phyloP scores from a whole-genome alignment of 2,888 invertebrate species.

The Limnephilus marmoratus region DNA sequence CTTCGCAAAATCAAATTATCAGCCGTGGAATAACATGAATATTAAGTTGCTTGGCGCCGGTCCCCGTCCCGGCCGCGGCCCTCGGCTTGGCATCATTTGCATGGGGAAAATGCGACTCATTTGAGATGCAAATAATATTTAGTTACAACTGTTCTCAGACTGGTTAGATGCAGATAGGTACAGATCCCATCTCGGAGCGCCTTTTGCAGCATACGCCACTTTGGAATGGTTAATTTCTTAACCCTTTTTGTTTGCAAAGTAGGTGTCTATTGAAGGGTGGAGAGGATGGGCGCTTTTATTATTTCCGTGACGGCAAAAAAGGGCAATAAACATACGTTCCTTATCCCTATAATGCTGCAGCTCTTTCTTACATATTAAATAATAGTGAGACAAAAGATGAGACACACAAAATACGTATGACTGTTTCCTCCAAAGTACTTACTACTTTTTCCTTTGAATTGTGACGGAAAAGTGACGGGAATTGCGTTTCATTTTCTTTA shows the following conservation, averaged over 20 bases:
- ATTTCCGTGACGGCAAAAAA: no score
- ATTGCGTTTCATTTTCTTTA: no score
- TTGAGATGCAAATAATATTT: slow-evolving; percentile 50
- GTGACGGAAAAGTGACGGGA: no score
- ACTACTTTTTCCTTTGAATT: no score
- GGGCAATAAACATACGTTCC: no score
- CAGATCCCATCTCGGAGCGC: not conserved
- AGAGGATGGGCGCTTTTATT: not conserved
- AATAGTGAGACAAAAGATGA: no score
- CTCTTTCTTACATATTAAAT: no score
- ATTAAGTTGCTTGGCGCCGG: slow-evolving; percentile 23
- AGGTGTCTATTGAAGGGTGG: not conserved
- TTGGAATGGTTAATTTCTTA: not conserved
- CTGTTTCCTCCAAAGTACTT: no score
- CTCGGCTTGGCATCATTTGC: slow-evolving; percentile 2
- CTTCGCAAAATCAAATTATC: slow-evolving; percentile 46
- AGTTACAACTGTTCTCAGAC: slow-evolving; percentile 31
- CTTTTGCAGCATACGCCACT: not conserved
- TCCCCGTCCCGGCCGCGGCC: slow-evolving; percentile 30
- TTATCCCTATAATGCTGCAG: no score
- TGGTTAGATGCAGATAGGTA: not conserved
- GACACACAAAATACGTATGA: no score
- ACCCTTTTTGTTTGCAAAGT: not conserved
- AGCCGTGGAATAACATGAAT: slow-evolving; percentile 34
- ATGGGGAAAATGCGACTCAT: slow-evolving; percentile 44